phyloP scores from a whole-genome alignment of 1,140 invertebrate genomes.

The Tribolium madens region DNA sequence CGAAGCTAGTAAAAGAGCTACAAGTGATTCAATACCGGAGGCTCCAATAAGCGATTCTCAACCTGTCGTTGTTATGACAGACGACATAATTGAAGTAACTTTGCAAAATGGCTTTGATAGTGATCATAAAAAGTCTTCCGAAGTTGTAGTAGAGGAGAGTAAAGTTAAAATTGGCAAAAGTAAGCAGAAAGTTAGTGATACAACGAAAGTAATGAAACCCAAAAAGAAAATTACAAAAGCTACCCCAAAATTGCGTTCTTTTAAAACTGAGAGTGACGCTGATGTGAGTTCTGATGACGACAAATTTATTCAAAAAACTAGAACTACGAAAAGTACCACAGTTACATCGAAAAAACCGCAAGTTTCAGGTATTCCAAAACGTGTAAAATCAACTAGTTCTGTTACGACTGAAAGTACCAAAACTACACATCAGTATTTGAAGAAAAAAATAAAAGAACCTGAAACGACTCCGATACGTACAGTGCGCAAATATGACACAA shows the following conservation, averaged over 20 bases:
- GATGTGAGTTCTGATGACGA: conserved; percentile 64
- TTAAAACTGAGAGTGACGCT: conserved; percentile 57
- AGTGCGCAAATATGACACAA: conserved; percentile 53
- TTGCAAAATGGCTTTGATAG: conserved; percentile 49
- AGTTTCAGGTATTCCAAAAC: conserved; percentile 26
- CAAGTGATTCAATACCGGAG: conserved; percentile 35
- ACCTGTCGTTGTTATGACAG: conserved; percentile 61
- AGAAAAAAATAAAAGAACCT: conserved; percentile 40
- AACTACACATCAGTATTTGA: conserved; percentile 48
- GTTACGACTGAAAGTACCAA: conserved; percentile 11
- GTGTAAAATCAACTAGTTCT: conserved; percentile 5
- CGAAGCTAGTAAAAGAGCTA: conserved; percentile 22
- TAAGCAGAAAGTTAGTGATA: neutral
- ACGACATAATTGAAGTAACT: conserved; percentile 65
- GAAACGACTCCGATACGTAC: conserved; percentile 33
- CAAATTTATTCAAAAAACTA: conserved; percentile 43
- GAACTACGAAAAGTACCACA: neutral
- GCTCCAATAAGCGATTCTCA: conserved; percentile 22
- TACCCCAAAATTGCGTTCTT: conserved; percentile 42
- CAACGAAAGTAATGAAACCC: neutral
- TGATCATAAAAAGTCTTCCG: neutral
- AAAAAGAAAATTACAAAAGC: conserved; percentile 31
- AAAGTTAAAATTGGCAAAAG: neutral
- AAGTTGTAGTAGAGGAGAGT: neutral
- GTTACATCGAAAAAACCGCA: neutral